Base-by-base conservation (phyloP, 2,797 vertebrate species). In the Harpagifer antarcticus region DNA sequence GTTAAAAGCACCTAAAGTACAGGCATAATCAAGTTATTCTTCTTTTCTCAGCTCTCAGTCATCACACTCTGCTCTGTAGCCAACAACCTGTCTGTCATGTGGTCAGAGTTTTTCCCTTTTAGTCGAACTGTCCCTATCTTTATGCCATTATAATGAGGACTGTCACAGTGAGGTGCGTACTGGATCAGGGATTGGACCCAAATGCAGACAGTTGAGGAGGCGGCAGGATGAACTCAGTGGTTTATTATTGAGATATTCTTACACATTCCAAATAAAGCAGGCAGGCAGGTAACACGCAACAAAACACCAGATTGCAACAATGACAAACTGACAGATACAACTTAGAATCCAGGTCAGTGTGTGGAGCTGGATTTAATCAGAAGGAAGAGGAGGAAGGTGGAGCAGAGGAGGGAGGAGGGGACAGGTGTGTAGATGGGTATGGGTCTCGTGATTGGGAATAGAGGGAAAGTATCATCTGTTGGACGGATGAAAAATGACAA, bases 191-290 rank as follows among this genome's bases (percentile, higher is more conserved):
- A 55, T 55, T 44, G 52, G 40, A 55, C 20, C 23, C 52, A 44
- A 13, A 27, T 44, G 27, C 23, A 44, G 42, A 43, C 6, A 17
- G 16, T 8, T 9, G 40, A 52, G n/a, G 8, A 67, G 19, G 50
- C 64, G 44, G 50, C 64, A 19, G 20, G 64, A 54, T n/a, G 20
- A 45, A 45, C 9, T 31, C 50, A 19, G 40, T 54, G 52, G n/a
- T 44, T 27, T 45, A 44, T 45, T 54, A n/a, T 31, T 11, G 15
- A 27, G 5, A 60, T 55, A 33, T 15, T 20, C 20, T 16, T 53
- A 23, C 5, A 43, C 20, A 31, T 40, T 31, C 12, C 9, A 54
- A 44, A 44, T 66, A 9, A 42, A 20, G 49, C 49, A 11, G 33
- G 10, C 27, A 31, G 45, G 11, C 45, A 9, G 60, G 27, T 50